phyloP scores from a whole-genome alignment of 2,888 invertebrate species.

The Chrysolina haemoptera region DNA sequence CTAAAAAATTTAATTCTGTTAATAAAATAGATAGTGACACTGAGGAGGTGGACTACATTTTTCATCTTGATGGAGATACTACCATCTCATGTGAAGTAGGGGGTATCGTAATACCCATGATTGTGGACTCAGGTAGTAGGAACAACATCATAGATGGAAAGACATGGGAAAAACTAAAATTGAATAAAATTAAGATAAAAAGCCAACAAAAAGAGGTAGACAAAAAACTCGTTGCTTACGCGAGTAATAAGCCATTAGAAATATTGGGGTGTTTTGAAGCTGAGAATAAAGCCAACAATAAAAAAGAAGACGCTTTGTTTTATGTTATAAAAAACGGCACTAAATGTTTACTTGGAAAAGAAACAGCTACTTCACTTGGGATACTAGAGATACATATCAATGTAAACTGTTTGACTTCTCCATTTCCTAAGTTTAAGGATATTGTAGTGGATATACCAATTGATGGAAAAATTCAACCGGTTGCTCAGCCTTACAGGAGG shows the following conservation, averaged over 20 bases:
- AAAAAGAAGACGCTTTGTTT: slow-evolving; percentile 37
- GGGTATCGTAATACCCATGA: slow-evolving; percentile 30
- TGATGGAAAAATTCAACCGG: slow-evolving; percentile 53
- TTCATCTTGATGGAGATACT: slow-evolving; percentile 36
- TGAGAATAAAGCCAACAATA: slow-evolving; percentile 32
- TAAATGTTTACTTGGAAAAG: slow-evolving; percentile 43
- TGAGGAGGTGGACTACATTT: slow-evolving; percentile 1
- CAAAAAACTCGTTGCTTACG: slow-evolving; percentile 17
- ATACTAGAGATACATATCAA: slow-evolving; percentile 40
- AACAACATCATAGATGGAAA: slow-evolving; percentile 14
- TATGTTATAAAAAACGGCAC: slow-evolving; percentile 46
- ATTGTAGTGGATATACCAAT: slow-evolving; percentile 55
- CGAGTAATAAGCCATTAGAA: slow-evolving; percentile 44
- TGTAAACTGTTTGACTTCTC: not conserved
- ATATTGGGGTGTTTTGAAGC: slow-evolving; percentile 49
- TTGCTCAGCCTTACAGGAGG: slow-evolving; percentile 53
- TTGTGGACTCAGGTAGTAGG: slow-evolving; percentile 25
- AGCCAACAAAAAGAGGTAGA: not conserved
- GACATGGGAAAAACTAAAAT: slow-evolving; percentile 7
- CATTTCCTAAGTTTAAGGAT: slow-evolving; percentile 57
- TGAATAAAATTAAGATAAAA: not conserved
- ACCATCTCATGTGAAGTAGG: slow-evolving; percentile 43
- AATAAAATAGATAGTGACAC: too few species aligned
- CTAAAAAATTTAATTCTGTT: not conserved
- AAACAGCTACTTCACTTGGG: slow-evolving; percentile 43